Evolutionary conservation across 2,797 vertebrate genomes (phyloP), one percentile per base, ranked within the genome.

Genomic region (Cossypha heuglini): DNA sequence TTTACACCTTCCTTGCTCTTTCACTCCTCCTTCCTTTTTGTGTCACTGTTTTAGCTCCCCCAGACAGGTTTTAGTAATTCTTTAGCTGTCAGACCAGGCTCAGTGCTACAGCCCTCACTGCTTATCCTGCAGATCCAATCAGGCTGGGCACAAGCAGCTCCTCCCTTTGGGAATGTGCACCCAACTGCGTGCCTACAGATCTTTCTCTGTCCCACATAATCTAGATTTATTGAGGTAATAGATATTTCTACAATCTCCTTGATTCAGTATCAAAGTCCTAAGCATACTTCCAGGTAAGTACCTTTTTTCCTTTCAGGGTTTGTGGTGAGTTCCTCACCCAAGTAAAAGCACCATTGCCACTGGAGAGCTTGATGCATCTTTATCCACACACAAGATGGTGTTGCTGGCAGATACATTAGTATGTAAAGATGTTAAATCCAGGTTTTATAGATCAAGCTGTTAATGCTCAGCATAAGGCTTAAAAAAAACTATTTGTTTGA

Each of bases 101-200:
- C 38, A 40, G 75, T 24, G 58, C 48, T 48, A 7, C 38, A 85
- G 91, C 57, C 28, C 79, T 73, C 1, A 0, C 57, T 72, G 61
- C 6, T 95, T 46, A 35, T 40, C 54, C 66, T 17, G 69, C 76
- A 21, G 66, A 88, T 77, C 76, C 85, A 83, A 90, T 90, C 73
- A 62, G 57, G 64, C 38, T 62, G 33, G 38, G 76, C 62, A 94
- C 58, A 63, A 83, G 61, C 10, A 2, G 81, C 78, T 96, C 81
- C 78, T 96, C 93, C 93, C 88, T 93, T 81, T 64, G 85, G 82
- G 91, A 94, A 88, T 8, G 68, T 33, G n/a, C 5, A 1, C 46
- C 29, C n/a, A 88, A 68, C 51, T 80, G 62, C 14, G 31, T 37
- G 43, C 46, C 80, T 54, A 94, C n/a, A 95, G 91, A 87, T 74